A percentile compares a stretch with the other conserved stretches of the same genome.
These are phyloP conservation scores for Teleogryllus occipitalis DNA, from an alignment of 1,140 invertebrate genomes.

Conservation along the genomic window DNA sequence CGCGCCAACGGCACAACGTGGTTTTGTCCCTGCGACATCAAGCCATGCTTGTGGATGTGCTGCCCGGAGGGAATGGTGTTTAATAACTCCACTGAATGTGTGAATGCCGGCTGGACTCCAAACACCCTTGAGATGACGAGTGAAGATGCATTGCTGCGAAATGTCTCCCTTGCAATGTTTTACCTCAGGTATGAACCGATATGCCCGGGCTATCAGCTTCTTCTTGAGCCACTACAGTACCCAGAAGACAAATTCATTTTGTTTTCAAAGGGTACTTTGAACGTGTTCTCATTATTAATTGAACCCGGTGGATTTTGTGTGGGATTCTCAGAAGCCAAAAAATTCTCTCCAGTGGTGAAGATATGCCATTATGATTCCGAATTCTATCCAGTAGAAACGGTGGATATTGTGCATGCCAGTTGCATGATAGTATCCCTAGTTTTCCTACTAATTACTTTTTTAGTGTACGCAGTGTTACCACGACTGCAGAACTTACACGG, in stretches of 20 bases:
- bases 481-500: neutral
- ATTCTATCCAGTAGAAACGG: too few relatives aligned
- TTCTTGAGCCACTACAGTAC: neutral
- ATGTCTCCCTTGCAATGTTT: neutral
- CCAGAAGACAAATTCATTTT: neutral
- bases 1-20: neutral
- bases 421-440: neutral
- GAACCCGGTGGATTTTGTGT: neutral
- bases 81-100: neutral
- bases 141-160: neutral
- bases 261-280: neutral
- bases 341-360: neutral
- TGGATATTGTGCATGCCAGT: neutral
- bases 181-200: neutral
- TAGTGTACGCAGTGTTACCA: neutral
- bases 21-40: neutral
- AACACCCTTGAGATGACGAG: neutral
- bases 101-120: neutral
- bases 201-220: neutral
- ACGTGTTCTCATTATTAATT: neutral
- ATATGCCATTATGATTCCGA: neutral
- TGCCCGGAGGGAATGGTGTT: neutral
- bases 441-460: neutral
- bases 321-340: neutral
- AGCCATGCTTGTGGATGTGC: neutral